phyloP scores from a whole-genome alignment of 1,140 invertebrate genomes.

The Harpegnathos saltator region DNA sequence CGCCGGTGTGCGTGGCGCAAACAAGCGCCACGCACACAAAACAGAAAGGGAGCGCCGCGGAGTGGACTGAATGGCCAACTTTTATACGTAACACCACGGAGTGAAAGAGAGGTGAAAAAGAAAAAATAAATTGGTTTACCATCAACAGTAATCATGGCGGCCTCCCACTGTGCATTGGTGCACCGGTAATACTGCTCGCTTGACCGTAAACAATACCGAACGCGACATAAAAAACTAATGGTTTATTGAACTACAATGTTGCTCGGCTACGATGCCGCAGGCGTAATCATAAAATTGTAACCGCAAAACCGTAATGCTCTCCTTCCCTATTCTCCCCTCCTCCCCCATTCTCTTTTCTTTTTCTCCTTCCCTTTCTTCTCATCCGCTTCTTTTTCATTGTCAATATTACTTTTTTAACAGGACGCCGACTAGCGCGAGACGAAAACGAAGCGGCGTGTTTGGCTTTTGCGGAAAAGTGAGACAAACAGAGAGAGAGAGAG shows the following conservation, averaged over 20 bases:
- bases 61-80: constrained; percentile 8
- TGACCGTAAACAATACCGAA: constrained; percentile 43
- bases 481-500: no score
- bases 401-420: not conserved
- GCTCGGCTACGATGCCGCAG: constrained; percentile 11
- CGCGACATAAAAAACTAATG: constrained; percentile 37
- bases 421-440: constrained; percentile 16
- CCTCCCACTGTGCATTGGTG: not conserved
- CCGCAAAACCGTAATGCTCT: not conserved
- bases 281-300: constrained; percentile 36
- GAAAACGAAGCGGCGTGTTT: constrained; percentile 1
- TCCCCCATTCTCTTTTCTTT: not conserved
- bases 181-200: constrained; percentile 1
- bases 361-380: not conserved
- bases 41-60: not conserved
- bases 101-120: not conserved
- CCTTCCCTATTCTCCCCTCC: not conserved
- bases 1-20: no score
- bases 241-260: constrained; percentile 37
- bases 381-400: no score
- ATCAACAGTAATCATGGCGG: constrained; percentile 6
- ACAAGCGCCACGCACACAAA: not conserved
- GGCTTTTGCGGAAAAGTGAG: not conserved
- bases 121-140: constrained; percentile 23
- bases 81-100: constrained; percentile 9